Evolutionary conservation across 2,113 vertebrate genomes (phyloP).

Genomic region (Cichladusa arquata): DNA sequence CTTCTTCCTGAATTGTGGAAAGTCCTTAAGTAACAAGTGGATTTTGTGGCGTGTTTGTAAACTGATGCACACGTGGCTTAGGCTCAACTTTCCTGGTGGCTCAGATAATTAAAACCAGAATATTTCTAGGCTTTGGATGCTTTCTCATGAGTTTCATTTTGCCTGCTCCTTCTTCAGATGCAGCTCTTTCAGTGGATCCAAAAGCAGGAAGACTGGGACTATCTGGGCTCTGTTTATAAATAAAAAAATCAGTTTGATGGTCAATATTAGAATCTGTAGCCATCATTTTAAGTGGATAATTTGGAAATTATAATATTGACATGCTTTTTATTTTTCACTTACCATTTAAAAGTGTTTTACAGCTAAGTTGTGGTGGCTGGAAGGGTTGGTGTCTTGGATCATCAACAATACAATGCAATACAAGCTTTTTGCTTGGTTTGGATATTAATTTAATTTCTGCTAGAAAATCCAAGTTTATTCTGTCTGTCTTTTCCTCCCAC

Average conservation of each 20-base stretch:
- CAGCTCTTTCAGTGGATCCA: not conserved
- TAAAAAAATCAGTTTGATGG: not conserved
- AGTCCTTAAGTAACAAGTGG: not conserved
- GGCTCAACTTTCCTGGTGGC: not conserved
- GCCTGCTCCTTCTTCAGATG: not conserved
- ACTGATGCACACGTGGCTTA: not conserved
- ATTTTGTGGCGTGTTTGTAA: not conserved
- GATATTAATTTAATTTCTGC: not conserved
- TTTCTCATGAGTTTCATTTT: not conserved
- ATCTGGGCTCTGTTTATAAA: not conserved
- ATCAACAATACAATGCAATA: not conserved
- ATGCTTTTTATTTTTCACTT: not conserved
- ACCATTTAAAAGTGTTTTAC: not conserved
- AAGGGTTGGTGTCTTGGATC: not conserved
- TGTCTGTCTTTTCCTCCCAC: slow-evolving; percentile 36
- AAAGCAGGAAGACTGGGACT: not conserved
- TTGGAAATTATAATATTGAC: not conserved
- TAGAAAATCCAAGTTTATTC: not conserved
- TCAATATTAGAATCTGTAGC: not conserved
- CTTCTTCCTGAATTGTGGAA: not conserved
- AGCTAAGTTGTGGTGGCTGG: not conserved
- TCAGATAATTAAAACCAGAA: not conserved
- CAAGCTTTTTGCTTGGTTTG: not conserved
- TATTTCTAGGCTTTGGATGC: not conserved
- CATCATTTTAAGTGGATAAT: not conserved